Evolutionary conservation across 2,113 vertebrate species (phyloP).

Genomic region (Columbina picui): DNA sequence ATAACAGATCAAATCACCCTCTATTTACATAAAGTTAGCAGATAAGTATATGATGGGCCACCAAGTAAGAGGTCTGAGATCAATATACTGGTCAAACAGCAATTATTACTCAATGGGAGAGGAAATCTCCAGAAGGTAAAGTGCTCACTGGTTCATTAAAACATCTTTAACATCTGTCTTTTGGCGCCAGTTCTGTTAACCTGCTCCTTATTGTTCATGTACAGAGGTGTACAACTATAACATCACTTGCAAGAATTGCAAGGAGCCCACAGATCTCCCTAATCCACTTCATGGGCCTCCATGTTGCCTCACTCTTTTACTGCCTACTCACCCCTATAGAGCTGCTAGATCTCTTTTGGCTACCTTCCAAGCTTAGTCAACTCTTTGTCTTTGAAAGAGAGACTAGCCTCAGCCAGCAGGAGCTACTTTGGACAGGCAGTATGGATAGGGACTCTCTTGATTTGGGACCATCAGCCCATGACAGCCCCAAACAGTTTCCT

Average conservation of each 20-base stretch:
- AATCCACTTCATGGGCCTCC: not conserved
- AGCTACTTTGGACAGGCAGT: not conserved
- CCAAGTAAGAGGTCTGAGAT: not conserved
- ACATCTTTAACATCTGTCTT: not conserved
- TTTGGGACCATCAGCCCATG: not conserved
- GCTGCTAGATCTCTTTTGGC: not conserved
- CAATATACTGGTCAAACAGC: not conserved
- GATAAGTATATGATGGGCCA: not conserved
- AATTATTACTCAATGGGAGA: not conserved
- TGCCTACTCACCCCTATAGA: not conserved
- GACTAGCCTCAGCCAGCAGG: not conserved
- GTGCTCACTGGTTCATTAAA: not conserved
- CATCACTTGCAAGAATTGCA: too few relatives aligned
- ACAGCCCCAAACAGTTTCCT: not conserved
- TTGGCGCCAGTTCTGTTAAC: not conserved
- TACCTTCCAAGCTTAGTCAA: not conserved
- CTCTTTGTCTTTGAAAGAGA: not conserved
- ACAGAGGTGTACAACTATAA: too few relatives aligned
- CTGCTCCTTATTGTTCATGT: too few relatives aligned
- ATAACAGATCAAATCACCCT: not conserved
- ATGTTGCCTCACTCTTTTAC: not conserved
- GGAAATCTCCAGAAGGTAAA: not conserved
- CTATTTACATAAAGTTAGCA: not conserved
- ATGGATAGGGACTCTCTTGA: accelerated
- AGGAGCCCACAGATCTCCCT: too few relatives aligned